phyloP scores from a whole-genome alignment of 1,140 invertebrate species.

The Diabrotica undecimpunctata region DNA sequence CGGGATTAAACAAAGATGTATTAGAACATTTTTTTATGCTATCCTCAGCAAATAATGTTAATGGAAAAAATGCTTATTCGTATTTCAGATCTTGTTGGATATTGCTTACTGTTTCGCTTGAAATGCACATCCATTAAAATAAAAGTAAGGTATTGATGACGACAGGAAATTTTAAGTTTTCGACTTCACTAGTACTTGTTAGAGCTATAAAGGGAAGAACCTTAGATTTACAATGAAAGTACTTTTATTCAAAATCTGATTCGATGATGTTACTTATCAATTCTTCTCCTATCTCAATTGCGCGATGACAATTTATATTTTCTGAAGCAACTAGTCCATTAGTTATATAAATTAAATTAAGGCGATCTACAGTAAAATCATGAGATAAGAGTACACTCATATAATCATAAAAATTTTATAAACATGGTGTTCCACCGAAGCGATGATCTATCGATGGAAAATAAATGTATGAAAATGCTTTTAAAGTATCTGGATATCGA shows the following conservation, averaged over 20 bases:
- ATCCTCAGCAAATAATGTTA: slow-evolving; percentile 6
- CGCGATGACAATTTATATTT: slow-evolving; percentile 4
- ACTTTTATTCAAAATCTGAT: background rate
- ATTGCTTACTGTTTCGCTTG: slow-evolving; percentile 16
- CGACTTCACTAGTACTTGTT: slow-evolving; percentile 17
- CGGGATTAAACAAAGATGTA: background rate
- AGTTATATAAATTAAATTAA: slow-evolving; percentile 9
- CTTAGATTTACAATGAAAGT: slow-evolving; percentile 4
- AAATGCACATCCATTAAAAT: slow-evolving; percentile 28
- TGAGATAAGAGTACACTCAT: background rate
- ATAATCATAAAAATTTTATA: too few relatives aligned
- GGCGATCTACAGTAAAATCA: slow-evolving; percentile 13
- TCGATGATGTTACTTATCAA: background rate
- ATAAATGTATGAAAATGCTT: too few relatives aligned
- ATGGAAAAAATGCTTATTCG: slow-evolving; percentile 5
- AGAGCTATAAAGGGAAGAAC: slow-evolving; percentile 4
- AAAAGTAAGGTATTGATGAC: slow-evolving; percentile 25
- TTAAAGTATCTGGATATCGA: too few relatives aligned
- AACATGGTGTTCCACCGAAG: too few relatives aligned
- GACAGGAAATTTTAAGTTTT: slow-evolving; percentile 20
- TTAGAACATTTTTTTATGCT: background rate
- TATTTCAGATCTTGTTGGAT: slow-evolving; percentile 15
- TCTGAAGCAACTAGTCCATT: slow-evolving; percentile 4
- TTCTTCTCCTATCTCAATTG: slow-evolving; percentile 4
- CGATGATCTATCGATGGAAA: too few relatives aligned